A percentile compares a stretch with the other conserved stretches of the same genome.
Evolutionary conservation across 2,113 vertebrate species (phyloP).

Genomic region (Dermatemys mawii): DNA sequence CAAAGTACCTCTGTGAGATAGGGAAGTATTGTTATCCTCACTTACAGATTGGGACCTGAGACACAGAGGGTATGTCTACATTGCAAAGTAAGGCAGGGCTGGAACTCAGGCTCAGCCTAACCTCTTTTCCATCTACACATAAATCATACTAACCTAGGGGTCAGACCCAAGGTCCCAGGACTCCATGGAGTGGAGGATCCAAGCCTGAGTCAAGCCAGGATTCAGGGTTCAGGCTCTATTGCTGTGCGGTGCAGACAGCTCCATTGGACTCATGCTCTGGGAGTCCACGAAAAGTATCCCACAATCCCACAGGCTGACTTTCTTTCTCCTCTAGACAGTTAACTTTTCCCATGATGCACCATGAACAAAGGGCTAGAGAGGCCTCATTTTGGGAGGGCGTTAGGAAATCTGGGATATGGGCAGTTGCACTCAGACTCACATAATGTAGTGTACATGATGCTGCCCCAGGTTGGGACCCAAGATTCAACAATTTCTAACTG

Average conservation of each 20-base stretch:
- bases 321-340: background rate
- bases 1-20: background rate
- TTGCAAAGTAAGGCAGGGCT: background rate
- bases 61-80: background rate
- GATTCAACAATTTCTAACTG: background rate
- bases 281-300: background rate
- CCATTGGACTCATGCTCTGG: background rate
- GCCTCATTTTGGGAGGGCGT: background rate
- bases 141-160: background rate
- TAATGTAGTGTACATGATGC: background rate
- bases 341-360: background rate
- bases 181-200: background rate
- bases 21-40: background rate
- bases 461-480: background rate
- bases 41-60: background rate
- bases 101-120: background rate
- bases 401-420: background rate
- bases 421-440: background rate
- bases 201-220: background rate
- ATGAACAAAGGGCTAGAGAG: background rate
- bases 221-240: background rate
- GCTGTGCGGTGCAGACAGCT: background rate
- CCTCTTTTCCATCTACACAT: background rate
- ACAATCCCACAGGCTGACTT: background rate
- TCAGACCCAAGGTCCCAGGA: background rate